phyloP scores from a whole-genome alignment of 2,113 vertebrate genomes.

The Leptobrachium ailaonicum region DNA sequence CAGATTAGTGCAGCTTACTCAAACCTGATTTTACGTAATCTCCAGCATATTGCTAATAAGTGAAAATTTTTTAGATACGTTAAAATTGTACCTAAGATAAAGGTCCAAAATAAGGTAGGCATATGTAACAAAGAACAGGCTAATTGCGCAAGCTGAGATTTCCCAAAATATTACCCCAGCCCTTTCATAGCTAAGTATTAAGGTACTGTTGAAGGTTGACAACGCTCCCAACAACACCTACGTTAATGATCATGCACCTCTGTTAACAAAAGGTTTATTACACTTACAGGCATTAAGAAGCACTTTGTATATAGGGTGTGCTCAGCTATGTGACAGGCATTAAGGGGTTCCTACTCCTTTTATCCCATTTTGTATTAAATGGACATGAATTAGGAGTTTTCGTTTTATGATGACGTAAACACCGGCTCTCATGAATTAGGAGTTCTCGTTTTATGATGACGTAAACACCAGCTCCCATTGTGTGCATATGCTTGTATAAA shows the following conservation, averaged over 20 bases:
- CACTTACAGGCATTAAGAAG: constrained; percentile 4
- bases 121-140: too few relatives aligned
- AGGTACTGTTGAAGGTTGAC: background rate
- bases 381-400: background rate
- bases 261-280: constrained; percentile 30
- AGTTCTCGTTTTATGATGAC: background rate
- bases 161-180: background rate
- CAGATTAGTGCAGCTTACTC: too few relatives aligned
- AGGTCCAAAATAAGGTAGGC: too few relatives aligned
- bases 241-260: constrained; percentile 5
- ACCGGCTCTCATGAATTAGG: background rate
- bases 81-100: too few relatives aligned
- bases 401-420: constrained; percentile 3
- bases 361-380: constrained; percentile 2
- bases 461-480: constrained; percentile 4
- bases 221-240: constrained; percentile 12
- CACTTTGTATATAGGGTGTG: constrained; percentile 24
- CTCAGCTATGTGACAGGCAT: constrained; percentile 3
- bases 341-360: constrained; percentile 22
- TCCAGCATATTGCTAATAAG: too few relatives aligned
- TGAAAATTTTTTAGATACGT: too few relatives aligned
- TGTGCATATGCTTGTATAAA: constrained; percentile 21
- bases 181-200: background rate
- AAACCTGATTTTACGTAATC: too few relatives aligned
- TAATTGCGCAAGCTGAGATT: too few relatives aligned